Conservation (phyloP, 2,888 invertebrate species). For the Leptopilina drosophilae region DNA sequence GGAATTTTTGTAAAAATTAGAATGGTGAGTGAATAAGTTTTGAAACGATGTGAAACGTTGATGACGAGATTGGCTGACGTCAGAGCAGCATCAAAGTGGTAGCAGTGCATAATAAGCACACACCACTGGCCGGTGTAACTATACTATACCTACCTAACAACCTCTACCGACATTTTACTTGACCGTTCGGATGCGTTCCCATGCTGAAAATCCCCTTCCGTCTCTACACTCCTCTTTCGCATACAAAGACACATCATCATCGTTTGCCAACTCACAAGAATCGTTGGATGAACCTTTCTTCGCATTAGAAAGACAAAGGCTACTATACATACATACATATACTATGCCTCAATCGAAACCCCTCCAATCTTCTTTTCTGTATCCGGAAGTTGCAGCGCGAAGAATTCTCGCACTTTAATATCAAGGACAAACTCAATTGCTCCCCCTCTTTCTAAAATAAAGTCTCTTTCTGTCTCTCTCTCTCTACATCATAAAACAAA, state of each 20-base stretch:
- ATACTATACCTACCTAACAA: constrained; percentile 19
- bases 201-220: constrained; percentile 20
- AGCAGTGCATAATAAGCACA: constrained; percentile 31
- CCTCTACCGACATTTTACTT: constrained; percentile 12
- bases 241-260: constrained; percentile 7
- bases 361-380: constrained; percentile 9
- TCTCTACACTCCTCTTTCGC: constrained; percentile 7
- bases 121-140: not conserved
- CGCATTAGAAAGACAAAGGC: constrained; percentile 23
- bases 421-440: constrained; percentile 20
- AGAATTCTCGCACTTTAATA: constrained; percentile 18
- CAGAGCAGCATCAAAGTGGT: constrained; percentile 6
- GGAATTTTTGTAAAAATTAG: not conserved
- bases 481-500: no score
- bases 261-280: constrained; percentile 8
- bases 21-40: not conserved
- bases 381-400: constrained; percentile 34
- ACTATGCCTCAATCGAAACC: not conserved
- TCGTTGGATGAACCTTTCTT: constrained; percentile 22
- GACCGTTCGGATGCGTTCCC: constrained; percentile 31
- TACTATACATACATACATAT: no score
- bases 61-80: constrained; percentile 24
- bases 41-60: not conserved
- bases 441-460: not conserved
- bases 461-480: no score